Base-by-base conservation (phyloP, 2,797 vertebrate genomes). In the Dallia pectoralis region DNA sequence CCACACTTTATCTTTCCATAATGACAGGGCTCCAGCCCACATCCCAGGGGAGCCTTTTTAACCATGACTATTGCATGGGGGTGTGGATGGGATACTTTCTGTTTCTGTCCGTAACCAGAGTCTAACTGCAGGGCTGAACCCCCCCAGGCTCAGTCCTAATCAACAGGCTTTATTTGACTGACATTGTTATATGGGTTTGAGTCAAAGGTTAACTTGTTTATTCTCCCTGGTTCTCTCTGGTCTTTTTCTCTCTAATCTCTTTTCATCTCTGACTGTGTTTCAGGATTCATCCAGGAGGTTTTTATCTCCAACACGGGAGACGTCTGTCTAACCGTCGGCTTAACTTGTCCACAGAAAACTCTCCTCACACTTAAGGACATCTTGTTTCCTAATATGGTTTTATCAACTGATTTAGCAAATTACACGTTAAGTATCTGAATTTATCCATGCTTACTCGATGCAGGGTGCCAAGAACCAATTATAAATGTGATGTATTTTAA, bases 261-360 rank as follows among this genome's bases (percentile, higher is more conserved):
- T 40, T 80, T 15, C 72, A 59, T 70, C 62, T 27, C 29, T 62
- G 36, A 40, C 48, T 73, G 49, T 83, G 18, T 27, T 78, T 63
- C 80, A 89, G 91, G 85, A 81, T 63, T 64, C 16, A 0, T 56
- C 76, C 47, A 71, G 56, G 72, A 72, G 71, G 27, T 71, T 33
- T 16, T 69, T 71, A 47, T 79, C 73, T 67, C 72, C 81, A 59
- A 19, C 69, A 12, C 77, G 76, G 48, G 81, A 83, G 69, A 81
- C 81, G 9, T 69, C 70, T 4, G 12, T 82, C 33, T 67, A 63
- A 19, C 12, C 70, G 56, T 65, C 14, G 2, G 25, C 32, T 1
- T 30, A 32, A 2, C 62, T 64, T 16, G 14, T 2, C 53, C 53
- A 59, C n/a, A 59, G 49, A 18, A 59, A 7, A 14, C 25, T 59